phyloP scores from a whole-genome alignment of 2,797 vertebrate genomes.

The Setipinna tenuifilis region DNA sequence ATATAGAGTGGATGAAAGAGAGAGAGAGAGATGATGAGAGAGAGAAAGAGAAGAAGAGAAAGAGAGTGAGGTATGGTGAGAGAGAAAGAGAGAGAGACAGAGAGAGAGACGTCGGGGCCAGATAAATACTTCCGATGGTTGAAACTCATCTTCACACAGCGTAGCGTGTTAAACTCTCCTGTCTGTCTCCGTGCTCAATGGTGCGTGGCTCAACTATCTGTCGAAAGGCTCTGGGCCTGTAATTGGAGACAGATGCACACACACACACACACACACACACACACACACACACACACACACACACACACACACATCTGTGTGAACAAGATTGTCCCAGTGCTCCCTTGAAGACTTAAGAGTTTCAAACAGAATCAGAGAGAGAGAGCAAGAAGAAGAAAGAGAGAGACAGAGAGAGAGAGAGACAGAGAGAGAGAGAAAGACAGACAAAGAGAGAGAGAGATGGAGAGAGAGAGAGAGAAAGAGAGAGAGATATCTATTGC shows the following conservation, averaged over 20 bases:
- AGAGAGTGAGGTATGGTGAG: neutral
- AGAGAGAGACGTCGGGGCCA: slow-evolving; percentile 23
- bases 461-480: slow-evolving; percentile 11
- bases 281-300: slow-evolving; percentile 11
- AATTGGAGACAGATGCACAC: slow-evolving; percentile 46
- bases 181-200: slow-evolving; percentile 54
- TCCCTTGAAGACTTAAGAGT: slow-evolving; percentile 13
- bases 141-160: slow-evolving; percentile 48
- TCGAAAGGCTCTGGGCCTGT: slow-evolving; percentile 38
- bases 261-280: neutral
- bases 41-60: neutral
- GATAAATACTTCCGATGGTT: slow-evolving; percentile 54
- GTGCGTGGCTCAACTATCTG: slow-evolving; percentile 48
- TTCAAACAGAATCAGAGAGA: slow-evolving; percentile 1
- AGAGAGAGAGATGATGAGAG: no score
- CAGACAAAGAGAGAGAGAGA: slow-evolving; percentile 3
- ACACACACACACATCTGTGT: slow-evolving; percentile 42
- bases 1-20: no score
- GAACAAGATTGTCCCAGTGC: slow-evolving; percentile 39
- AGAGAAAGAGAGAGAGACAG: neutral
- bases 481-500: slow-evolving; percentile 45
- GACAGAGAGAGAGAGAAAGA: neutral
- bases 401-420: slow-evolving; percentile 31
- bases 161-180: slow-evolving; percentile 53
- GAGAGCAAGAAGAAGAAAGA: slow-evolving; percentile 1